Percentiles rank a stretch among this genome's conserved stretches.
Conservation (phyloP, 2,797 vertebrate species). For the Gobio occitaniae region DNA sequence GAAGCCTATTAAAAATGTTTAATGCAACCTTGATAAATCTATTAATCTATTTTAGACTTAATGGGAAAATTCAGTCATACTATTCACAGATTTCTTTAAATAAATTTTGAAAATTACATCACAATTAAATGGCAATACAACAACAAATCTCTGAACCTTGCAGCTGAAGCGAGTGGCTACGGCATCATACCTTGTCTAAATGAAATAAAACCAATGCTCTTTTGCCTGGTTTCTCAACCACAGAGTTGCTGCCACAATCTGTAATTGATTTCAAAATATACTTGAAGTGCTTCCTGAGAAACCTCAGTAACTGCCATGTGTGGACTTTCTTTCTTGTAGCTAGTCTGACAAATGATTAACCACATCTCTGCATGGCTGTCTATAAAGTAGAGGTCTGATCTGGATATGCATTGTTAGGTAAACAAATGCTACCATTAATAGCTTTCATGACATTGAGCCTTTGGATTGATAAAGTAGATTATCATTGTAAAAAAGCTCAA, state of each 20-base stretch:
- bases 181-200: not conserved
- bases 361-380: constrained; percentile 10
- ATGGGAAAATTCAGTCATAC: not conserved
- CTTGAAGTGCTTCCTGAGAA: constrained; percentile 27
- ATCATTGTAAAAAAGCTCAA: not conserved
- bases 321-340: constrained; percentile 9
- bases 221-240: constrained; percentile 11
- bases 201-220: not conserved
- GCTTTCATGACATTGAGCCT: not conserved
- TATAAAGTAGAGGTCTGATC: constrained; percentile 23
- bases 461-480: not conserved
- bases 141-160: not conserved
- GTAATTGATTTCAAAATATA: constrained; percentile 17
- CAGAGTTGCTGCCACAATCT: constrained; percentile 20
- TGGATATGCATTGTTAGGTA: not conserved
- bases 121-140: not conserved
- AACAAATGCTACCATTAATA: not conserved
- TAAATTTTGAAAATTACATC: not conserved
- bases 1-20: not conserved
- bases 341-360: constrained; percentile 38
- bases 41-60: not conserved
- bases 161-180: not conserved
- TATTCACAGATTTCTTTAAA: not conserved
- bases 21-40: not conserved
- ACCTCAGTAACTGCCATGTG: constrained; percentile 10